phyloP scores from a whole-genome alignment of 2,113 vertebrate species.

The Tragelaphus strepsiceros region DNA sequence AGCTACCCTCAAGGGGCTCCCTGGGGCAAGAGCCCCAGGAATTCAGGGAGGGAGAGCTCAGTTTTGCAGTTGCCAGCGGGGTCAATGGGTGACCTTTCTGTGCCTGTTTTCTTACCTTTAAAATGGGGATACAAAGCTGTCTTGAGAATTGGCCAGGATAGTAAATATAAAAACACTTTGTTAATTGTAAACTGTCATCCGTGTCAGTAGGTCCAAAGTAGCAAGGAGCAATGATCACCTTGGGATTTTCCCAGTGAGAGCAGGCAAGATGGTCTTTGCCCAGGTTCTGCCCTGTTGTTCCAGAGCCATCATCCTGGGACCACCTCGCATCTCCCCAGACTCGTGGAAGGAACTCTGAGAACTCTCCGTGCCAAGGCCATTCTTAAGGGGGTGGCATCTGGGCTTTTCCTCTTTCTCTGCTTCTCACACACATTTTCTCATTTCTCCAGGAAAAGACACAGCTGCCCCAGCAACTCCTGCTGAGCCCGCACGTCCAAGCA shows the following conservation, averaged over 20 bases:
- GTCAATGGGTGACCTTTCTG: not conserved
- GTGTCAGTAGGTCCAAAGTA: not conserved
- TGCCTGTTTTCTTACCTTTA: not conserved
- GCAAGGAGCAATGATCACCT: not conserved
- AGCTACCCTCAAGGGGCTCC: not conserved
- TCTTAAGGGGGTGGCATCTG: not conserved
- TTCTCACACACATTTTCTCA: not conserved
- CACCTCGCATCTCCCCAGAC: not conserved
- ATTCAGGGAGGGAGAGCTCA: not conserved
- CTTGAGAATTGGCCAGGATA: not conserved
- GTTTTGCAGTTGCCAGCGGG: not conserved
- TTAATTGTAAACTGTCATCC: not conserved
- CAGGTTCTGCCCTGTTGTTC: not conserved
- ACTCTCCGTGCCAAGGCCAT: not conserved
- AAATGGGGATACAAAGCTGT: not conserved
- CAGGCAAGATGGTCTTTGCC: not conserved
- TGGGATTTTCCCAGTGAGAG: not conserved
- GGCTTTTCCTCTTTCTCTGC: not conserved
- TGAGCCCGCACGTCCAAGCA: not conserved
- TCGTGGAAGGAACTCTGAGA: not conserved
- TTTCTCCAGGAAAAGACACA: conserved; percentile 63
- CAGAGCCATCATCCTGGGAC: not conserved
- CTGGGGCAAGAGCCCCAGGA: not conserved
- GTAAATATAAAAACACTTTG: not conserved
- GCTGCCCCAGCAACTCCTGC: conserved; percentile 37